These are phyloP conservation scores for Morelia viridis DNA, from an alignment of 2,797 vertebrate genomes.

Conservation along the genomic window DNA sequence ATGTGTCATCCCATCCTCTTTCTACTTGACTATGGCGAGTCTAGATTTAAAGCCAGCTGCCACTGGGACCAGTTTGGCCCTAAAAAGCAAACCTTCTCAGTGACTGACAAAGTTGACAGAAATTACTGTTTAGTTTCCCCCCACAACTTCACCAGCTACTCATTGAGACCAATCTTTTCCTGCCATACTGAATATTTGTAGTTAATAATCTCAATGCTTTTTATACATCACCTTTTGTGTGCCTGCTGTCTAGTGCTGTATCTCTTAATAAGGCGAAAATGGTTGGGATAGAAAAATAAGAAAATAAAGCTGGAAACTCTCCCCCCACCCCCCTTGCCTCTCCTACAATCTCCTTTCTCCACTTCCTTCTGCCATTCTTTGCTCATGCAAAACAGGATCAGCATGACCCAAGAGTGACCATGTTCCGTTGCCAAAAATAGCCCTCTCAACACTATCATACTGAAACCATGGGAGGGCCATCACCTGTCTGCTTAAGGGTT, in stretches of 20 bases:
- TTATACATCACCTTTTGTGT: not conserved
- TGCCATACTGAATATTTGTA: slow-evolving; percentile 12
- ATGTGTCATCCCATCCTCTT: not conserved
- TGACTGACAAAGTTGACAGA: not conserved
- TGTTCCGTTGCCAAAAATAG: too few relatives aligned
- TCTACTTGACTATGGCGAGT: not conserved
- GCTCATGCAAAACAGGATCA: too few relatives aligned
- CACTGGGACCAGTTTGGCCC: not conserved
- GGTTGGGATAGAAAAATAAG: too few relatives aligned
- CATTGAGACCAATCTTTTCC: slow-evolving; percentile 6
- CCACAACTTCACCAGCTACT: not conserved
- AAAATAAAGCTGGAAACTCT: too few relatives aligned
- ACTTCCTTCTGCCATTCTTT: too few relatives aligned
- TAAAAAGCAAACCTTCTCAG: not conserved
- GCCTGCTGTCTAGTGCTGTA: not conserved
- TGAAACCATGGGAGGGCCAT: too few relatives aligned
- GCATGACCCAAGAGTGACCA: too few relatives aligned
- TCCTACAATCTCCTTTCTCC: too few relatives aligned
- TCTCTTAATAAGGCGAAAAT: not conserved
- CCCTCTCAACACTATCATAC: too few relatives aligned
- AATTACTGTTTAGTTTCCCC: slow-evolving; percentile 2
- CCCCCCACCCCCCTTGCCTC: too few relatives aligned
- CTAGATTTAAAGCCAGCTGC: not conserved
- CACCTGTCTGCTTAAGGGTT: too few relatives aligned
- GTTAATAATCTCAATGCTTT: not conserved